phyloP scores from a whole-genome alignment of 2,113 vertebrate genomes.

The Larimichthys crocea region DNA sequence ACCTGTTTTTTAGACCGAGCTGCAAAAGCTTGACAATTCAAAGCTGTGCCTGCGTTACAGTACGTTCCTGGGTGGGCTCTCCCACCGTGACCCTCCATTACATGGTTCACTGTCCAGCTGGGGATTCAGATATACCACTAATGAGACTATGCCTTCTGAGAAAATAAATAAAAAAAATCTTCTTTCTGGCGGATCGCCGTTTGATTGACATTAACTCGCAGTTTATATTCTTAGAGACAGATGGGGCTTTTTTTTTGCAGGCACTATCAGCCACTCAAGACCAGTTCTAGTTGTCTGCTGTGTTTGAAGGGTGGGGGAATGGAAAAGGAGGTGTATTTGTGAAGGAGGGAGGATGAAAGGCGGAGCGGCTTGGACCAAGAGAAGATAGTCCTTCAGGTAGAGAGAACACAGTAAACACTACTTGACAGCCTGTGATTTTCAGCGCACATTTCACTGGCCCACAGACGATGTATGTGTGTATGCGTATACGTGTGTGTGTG shows the following conservation, averaged over 20 bases:
- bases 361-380: slow-evolving; percentile 17
- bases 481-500: not conserved
- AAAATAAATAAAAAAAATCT: not conserved
- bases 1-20: slow-evolving; percentile 19
- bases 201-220: slow-evolving; percentile 44
- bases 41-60: slow-evolving; percentile 21
- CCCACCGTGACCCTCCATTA: slow-evolving; percentile 23
- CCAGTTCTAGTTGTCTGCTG: slow-evolving; percentile 21
- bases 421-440: slow-evolving; percentile 68
- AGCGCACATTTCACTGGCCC: slow-evolving; percentile 41
- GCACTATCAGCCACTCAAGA: slow-evolving; percentile 29
- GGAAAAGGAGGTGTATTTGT: slow-evolving; percentile 38
- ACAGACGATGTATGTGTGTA: slow-evolving; percentile 23
- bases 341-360: slow-evolving; percentile 33
- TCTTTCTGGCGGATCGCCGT: slow-evolving; percentile 1
- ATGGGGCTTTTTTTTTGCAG: not conserved
- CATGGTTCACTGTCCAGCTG: slow-evolving; percentile 25
- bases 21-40: slow-evolving; percentile 18
- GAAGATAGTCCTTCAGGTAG: slow-evolving; percentile 61
- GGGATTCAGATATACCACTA: slow-evolving; percentile 9
- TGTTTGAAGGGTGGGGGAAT: slow-evolving; percentile 13
- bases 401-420: slow-evolving; percentile 64
- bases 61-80: slow-evolving; percentile 13
- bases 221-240: slow-evolving; percentile 40
- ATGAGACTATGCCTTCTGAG: not conserved